A percentile compares a stretch with the other conserved stretches of the same genome.
phyloP scores from a whole-genome alignment of 2,888 invertebrate species.

The Scelioninae gen. 1 region DNA sequence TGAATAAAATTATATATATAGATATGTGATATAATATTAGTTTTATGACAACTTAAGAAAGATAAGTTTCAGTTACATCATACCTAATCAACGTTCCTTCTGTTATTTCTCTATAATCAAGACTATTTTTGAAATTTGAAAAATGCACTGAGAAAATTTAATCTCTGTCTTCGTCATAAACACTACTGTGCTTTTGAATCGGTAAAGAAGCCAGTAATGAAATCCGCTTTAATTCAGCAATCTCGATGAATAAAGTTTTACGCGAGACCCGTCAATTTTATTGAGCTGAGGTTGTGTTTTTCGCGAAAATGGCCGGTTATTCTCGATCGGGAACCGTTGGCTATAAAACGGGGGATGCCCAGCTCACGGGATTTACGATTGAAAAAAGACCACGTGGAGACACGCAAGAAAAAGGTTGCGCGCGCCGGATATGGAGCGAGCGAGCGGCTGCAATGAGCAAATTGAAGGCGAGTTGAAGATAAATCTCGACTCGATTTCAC shows the following conservation, averaged over 20 bases:
- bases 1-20: no score
- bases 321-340: slow-evolving; percentile 31
- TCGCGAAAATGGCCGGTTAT: slow-evolving; percentile 48
- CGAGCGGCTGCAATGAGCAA: slow-evolving; percentile 72
- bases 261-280: slow-evolving; percentile 51
- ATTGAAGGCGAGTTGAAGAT: slow-evolving; percentile 76
- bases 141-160: neutral
- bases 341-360: slow-evolving; percentile 47
- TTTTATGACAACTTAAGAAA: no score
- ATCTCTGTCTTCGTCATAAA: neutral
- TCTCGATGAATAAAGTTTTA: slow-evolving; percentile 44
- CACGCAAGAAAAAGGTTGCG: slow-evolving; percentile 61
- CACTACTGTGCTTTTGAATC: neutral
- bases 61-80: no score
- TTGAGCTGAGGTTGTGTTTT: slow-evolving; percentile 34
- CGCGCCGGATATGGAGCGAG: slow-evolving; percentile 61
- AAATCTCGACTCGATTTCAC: slow-evolving; percentile 77
- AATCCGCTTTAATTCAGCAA: slow-evolving; percentile 28
- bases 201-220: slow-evolving; percentile 19
- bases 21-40: no score
- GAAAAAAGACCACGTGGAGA: slow-evolving; percentile 62
- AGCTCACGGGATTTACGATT: slow-evolving; percentile 41
- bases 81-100: no score
- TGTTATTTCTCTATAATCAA: no score
- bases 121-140: neutral